Evolutionary conservation across 1,140 invertebrate species (phyloP), one percentile per base, ranked within the genome.

Genomic region (Penaeus japonicus): DNA sequence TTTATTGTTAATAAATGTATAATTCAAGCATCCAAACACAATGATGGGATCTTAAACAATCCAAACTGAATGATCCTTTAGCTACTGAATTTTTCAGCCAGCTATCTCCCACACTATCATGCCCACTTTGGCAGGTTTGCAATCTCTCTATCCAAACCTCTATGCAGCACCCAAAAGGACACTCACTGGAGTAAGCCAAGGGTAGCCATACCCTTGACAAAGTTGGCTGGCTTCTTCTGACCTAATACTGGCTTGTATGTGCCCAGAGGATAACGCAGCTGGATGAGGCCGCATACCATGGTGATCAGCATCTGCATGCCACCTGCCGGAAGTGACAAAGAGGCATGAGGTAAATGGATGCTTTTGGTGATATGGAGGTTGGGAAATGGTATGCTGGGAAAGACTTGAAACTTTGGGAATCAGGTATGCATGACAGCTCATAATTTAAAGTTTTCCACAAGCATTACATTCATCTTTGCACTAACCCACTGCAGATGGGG

Each of bases 281-380:
- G 96, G 86, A 96, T 92, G 92, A 96, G 96, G 3, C 96, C 96
- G 93, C 95, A 95, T 62, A 95, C 92, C 62, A 95, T 94, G 24
- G 96, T 97, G 93, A 96, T 96, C 53, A 96, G 92, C 95, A 97
- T 96, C 93, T 97, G 96, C 91, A 92, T 92, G 18, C 93, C 92
- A 86, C 93, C 93, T 94, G 90, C 55, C 91, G 90, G 65, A 85
- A 85, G 59, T 55, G 79, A 65, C 30, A 89, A 86, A 87, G 82
- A 22, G 24, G 47, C 81, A 78, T 59, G 35, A 80, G 73, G 80
- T 24, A 79, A 32, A 80, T 2, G 30, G 7, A 54, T n/a, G 91
- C 93, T 32, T 15, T 5, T 18, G 12, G 22, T n/a, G 32, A 4
- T 70, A 0, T 27, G 24, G 18, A 70, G 32, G 22, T 15, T 39